Evolutionary conservation across 1,140 invertebrate genomes (phyloP), one percentile per base, ranked within the genome.

Genomic region (Lepidotrigona ventralis): DNA sequence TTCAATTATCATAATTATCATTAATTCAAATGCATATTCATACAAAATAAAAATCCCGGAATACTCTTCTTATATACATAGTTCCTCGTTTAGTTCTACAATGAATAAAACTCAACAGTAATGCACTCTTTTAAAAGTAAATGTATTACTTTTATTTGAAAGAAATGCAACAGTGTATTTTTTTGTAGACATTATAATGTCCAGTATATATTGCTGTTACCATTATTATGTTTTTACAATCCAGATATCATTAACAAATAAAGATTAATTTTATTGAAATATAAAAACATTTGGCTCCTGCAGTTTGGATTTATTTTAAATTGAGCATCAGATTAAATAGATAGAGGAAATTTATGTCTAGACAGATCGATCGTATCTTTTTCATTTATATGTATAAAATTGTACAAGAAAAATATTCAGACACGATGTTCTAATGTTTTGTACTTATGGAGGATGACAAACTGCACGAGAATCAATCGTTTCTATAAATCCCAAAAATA

Each of bases 241-340:
- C 56, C 69, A 71, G 76, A n/a, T n/a, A 21, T 69, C 26, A 29
- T 33, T 71, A 53, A 71, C 23, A 76, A 86, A 83, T 81, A 56
- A 76, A 58, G 81, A 70, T 68, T 33, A 70, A 33, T 82, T 82
- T 54, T 12, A 82, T 39, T n/a, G 74, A 29, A 77, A n/a, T 39
- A 23, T 33, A 64, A 15, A 51, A 54, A 56, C 23, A 19, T 33
- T 53, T 53, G 14, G 21, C 69, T 56, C 60, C 70, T 80, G 69
- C 60, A 73, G 79, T 58, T 51, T 58, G 26, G n/a, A 39, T 54
- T 74, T 74, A 29, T 81, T 39, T n/a, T 58, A 56, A 58, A 68
- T 84, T 74, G 64, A 84, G 53, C 70, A 71, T 83, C 26, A 46
- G 76, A 71, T 83, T 64, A n/a, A 39, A 80, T n/a, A 53, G 60